Evolutionary conservation across 1,140 invertebrate species (phyloP).

Genomic region (Myzus persicae): DNA sequence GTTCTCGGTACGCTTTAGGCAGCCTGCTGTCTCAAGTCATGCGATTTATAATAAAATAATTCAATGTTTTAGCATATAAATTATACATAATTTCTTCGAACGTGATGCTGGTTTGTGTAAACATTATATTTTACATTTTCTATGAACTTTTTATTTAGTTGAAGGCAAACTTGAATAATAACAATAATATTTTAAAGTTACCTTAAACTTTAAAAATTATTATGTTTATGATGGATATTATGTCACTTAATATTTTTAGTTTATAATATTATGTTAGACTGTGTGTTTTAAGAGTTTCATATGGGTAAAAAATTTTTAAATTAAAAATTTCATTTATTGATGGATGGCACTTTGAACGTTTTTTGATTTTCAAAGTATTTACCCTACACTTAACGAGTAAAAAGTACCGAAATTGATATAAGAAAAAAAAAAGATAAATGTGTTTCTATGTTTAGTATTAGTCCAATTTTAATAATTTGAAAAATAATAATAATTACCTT

Average conservation of each 20-base stretch:
- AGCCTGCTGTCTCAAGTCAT: background rate
- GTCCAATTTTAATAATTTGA: background rate
- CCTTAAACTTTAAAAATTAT: background rate
- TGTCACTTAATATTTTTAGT: background rate
- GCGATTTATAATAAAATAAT: background rate
- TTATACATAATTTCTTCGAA: background rate
- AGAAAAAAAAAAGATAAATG: background rate
- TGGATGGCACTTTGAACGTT: background rate
- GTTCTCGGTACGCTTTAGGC: background rate
- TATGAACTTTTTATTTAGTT: background rate
- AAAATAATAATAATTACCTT: background rate
- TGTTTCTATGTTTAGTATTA: background rate
- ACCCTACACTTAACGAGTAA: background rate
- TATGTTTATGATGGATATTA: background rate
- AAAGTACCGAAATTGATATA: background rate
- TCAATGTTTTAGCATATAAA: background rate
- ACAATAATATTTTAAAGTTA: background rate
- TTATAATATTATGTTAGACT: background rate
- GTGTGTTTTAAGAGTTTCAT: background rate
- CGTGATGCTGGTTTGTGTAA: background rate
- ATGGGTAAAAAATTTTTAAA: background rate
- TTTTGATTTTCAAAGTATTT: background rate
- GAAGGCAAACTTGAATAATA: background rate
- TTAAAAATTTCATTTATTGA: background rate
- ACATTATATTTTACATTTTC: background rate